phyloP scores from a whole-genome alignment of 1,140 invertebrate species.

The Rhynchophorus ferrugineus region DNA sequence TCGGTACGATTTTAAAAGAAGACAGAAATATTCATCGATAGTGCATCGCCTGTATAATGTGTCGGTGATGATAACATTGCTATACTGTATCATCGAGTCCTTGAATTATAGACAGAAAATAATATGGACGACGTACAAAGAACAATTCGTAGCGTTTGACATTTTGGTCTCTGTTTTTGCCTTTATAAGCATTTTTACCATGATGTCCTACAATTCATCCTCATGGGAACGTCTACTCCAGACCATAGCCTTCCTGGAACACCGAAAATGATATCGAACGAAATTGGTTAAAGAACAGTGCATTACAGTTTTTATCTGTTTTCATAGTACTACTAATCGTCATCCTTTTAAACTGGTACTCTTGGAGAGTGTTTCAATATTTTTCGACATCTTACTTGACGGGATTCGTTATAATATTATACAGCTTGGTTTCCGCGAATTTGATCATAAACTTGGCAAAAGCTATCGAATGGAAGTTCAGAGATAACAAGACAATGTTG shows the following conservation, averaged over 20 bases:
- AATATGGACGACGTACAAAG: no score
- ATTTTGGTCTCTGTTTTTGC: background rate
- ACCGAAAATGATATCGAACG: background rate
- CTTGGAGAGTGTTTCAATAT: no score
- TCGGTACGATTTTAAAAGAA: background rate
- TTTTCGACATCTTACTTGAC: background rate
- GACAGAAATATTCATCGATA: background rate
- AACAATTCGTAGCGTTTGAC: background rate
- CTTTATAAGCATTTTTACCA: background rate
- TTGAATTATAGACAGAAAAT: no score
- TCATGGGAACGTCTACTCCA: background rate
- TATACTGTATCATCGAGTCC: no score
- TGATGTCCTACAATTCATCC: background rate
- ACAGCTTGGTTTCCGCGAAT: background rate
- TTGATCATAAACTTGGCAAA: background rate
- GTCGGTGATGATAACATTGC: no score
- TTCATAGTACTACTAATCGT: background rate
- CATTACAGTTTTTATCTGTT: background rate
- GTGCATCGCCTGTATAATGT: no score
- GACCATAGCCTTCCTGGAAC: background rate
- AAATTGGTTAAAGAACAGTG: background rate
- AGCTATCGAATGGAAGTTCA: background rate
- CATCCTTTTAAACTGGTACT: background rate
- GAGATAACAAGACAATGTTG: background rate
- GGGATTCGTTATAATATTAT: background rate